Percentiles rank a stretch among this genome's conserved stretches.
Evolutionary conservation across 2,797 vertebrate genomes (phyloP).

Genomic region (Sebastes flavidus): DNA sequence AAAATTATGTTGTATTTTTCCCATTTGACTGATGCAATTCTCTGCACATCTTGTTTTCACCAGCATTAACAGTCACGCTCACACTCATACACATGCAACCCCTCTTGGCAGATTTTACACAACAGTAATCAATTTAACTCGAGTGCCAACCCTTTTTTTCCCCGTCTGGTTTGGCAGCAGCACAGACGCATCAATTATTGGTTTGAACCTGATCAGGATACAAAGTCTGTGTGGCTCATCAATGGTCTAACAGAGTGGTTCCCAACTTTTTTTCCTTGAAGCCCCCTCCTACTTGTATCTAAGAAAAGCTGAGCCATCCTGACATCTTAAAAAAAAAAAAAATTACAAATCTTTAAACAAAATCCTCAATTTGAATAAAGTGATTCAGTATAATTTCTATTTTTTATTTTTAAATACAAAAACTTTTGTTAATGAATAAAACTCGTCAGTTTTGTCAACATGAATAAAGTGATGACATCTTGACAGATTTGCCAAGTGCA

Average conservation of each 20-base stretch:
- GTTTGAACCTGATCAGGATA: conserved; percentile 1
- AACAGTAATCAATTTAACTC: background rate
- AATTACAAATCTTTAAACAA: no score
- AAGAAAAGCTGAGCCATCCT: no score
- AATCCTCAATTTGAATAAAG: no score
- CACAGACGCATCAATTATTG: background rate
- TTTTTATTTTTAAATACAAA: no score
- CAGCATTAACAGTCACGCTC: background rate
- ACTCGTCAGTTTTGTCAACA: no score
- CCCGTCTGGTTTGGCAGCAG: background rate
- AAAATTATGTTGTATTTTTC: background rate
- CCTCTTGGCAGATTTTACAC: background rate
- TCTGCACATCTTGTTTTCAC: background rate
- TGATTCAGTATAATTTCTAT: no score
- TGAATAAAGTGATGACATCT: no score
- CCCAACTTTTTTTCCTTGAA: no score
- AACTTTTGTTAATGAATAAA: no score
- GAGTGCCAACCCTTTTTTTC: background rate
- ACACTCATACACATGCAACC: background rate
- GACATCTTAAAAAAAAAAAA: no score
- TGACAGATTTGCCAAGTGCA: no score
- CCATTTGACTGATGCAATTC: background rate
- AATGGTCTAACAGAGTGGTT: background rate
- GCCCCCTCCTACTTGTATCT: no score
- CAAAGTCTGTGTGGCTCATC: background rate